Percentiles rank a stretch among this genome's conserved stretches.
Conservation (phyloP, 2,797 vertebrate genomes). For the Darevskia nairensis region DNA sequence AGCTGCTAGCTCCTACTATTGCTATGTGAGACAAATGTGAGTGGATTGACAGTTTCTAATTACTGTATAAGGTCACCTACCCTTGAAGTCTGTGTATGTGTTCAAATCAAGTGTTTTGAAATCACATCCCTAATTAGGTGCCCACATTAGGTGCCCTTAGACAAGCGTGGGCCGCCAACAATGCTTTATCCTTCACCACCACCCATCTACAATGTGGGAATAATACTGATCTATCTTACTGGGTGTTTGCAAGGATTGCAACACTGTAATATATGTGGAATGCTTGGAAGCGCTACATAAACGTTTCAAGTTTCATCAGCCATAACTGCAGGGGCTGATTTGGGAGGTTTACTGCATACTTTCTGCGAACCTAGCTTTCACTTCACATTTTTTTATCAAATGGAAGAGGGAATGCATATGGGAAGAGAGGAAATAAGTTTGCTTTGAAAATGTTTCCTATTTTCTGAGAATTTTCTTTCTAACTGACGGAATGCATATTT, state of each 20-base stretch:
- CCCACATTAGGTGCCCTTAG: not conserved
- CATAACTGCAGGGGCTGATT: not conserved
- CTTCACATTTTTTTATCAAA: not conserved
- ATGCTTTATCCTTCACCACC: not conserved
- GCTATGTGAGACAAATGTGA: slow-evolving; percentile 34
- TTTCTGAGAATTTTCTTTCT: not conserved
- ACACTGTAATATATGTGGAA: not conserved
- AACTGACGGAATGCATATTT: slow-evolving; percentile 25
- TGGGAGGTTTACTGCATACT: not conserved
- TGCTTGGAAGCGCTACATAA: not conserved
- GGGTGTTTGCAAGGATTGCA: not conserved
- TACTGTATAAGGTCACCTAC: slow-evolving; percentile 19
- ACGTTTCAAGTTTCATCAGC: not conserved
- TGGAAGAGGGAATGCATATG: not conserved
- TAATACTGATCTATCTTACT: not conserved
- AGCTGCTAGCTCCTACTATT: slow-evolving; percentile 4
- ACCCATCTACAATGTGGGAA: not conserved
- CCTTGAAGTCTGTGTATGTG: not conserved
- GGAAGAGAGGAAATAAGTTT: not conserved
- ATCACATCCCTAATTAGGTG: not conserved
- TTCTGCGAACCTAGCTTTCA: not conserved
- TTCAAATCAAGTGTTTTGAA: not conserved
- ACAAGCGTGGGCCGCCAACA: not conserved
- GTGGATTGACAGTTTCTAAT: slow-evolving; percentile 29
- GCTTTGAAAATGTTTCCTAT: not conserved